phyloP scores from a whole-genome alignment of 2,113 vertebrate genomes.

The Epinephelus cyanopodus region DNA sequence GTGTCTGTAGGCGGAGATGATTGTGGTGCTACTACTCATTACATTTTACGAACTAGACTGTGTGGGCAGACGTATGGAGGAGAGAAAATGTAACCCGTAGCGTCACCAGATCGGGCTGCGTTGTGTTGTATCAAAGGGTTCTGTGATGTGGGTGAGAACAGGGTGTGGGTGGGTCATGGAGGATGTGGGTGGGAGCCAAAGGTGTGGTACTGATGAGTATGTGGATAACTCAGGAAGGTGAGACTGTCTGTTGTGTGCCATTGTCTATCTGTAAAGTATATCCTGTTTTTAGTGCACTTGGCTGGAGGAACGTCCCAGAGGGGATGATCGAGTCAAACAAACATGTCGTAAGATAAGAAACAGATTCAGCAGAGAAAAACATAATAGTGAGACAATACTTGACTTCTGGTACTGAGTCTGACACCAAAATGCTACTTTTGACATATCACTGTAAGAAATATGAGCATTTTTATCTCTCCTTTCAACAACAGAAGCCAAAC shows the following conservation, averaged over 20 bases:
- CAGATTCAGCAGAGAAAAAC: background rate
- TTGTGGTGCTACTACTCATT: slow-evolving; percentile 50
- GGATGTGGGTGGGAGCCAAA: background rate
- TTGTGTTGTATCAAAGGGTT: background rate
- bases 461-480: too few species aligned
- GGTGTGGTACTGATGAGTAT: background rate
- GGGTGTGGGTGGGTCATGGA: slow-evolving; percentile 7
- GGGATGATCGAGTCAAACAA: background rate
- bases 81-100: slow-evolving; percentile 10
- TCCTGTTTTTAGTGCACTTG: slow-evolving; percentile 3
- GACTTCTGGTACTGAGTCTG: background rate
- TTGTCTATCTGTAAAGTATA: background rate
- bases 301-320: background rate
- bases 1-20: slow-evolving; percentile 37
- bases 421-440: background rate
- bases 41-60: slow-evolving; percentile 24
- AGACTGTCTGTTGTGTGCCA: background rate
- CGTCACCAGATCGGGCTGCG: background rate
- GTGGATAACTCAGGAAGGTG: background rate
- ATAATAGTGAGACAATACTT: background rate
- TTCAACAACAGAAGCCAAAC: background rate
- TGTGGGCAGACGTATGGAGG: slow-evolving; percentile 32
- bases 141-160: slow-evolving; percentile 11
- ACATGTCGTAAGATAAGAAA: background rate
- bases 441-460: background rate